phyloP scores from a whole-genome alignment of 2,888 invertebrate species.

The Graphium colonna region DNA sequence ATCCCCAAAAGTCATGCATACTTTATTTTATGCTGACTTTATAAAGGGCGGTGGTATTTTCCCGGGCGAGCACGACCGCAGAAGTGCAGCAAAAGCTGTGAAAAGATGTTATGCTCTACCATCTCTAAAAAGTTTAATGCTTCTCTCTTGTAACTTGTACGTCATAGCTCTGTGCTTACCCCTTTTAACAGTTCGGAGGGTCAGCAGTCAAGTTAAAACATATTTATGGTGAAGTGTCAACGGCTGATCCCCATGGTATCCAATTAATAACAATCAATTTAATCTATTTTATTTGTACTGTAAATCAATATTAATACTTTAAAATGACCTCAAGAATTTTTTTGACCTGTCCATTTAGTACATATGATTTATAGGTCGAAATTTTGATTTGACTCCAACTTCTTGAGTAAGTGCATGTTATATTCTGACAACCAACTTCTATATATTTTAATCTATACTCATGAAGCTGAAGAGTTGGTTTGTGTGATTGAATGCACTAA shows the following conservation, averaged over 20 bases:
- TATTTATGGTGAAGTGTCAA: constrained; percentile 34
- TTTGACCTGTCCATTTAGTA: background rate
- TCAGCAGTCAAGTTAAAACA: constrained; percentile 21
- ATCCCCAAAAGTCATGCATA: too few species aligned
- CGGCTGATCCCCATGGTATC: constrained; percentile 27
- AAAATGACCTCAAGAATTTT: constrained; percentile 10
- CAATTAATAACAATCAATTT: constrained; percentile 74
- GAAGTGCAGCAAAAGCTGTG: too few species aligned
- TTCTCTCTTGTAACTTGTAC: constrained; percentile 5
- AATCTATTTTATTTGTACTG: constrained; percentile 35
- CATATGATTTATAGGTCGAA: background rate
- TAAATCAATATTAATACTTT: constrained; percentile 57
- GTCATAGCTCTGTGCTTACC: constrained; percentile 18
- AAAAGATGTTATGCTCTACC: too few species aligned
- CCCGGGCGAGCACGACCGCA: too few species aligned
- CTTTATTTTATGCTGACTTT: too few species aligned
- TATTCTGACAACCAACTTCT: too few species aligned
- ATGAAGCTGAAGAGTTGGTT: too few species aligned
- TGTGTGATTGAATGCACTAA: too few species aligned
- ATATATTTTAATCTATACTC: too few species aligned
- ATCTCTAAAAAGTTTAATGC: background rate
- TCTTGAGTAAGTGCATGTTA: too few species aligned
- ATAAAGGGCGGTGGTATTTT: too few species aligned
- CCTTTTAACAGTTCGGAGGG: constrained; percentile 26
- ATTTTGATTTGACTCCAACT: background rate